Base-by-base conservation (phyloP, 2,113 vertebrate genomes). In the Ia io region DNA sequence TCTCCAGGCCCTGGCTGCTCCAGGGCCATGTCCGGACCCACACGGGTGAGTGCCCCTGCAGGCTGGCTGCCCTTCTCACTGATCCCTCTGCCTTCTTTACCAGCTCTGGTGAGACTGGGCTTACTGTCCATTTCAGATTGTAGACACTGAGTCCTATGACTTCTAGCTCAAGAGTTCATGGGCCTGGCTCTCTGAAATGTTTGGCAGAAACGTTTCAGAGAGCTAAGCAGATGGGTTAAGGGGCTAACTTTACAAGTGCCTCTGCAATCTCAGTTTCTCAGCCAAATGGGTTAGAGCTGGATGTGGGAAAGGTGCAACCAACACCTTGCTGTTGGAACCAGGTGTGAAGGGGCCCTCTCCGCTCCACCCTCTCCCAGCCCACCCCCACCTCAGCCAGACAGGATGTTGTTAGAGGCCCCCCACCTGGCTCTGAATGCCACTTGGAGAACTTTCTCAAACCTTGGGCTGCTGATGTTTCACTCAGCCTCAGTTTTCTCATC, bases 21-120 rank as follows among this genome's bases (percentile, higher is more conserved):
- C 98, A 99, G 86, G 99, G 99, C 96, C 99, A 99, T 97, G 99
- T 99, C 88, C 99, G 99, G 74, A 99, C 99, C 3, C 99, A 99
- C 97, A 99, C 99, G 1, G 99, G 99, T 99, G 98, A 98, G 7
- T 42, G 53, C 30, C 51, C 89, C 90, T 30, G 0, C 9, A 2
- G 56, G 32, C 76, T 3, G 23, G 16, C 16, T 0, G 10, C 84
- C 40, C 63, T 20, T 2, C 56, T 40, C 3, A 0, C 32, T 2
- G 0, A 16, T 32, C 10, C 30, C 5, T 0, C 44, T 0, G 13
- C n/a, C 49, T 42, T 63, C 32, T 37, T 25, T 17, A 0, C 28
- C 44, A 5, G 49, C 23, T 1, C 73, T 13, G 9, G 30, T 3
- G 44, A 44, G 20, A 5, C 47, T 5, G 78, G 53, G 4, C 37